phyloP scores from a whole-genome alignment of 2,797 vertebrate genomes.

The Scyliorhinus canicula region DNA sequence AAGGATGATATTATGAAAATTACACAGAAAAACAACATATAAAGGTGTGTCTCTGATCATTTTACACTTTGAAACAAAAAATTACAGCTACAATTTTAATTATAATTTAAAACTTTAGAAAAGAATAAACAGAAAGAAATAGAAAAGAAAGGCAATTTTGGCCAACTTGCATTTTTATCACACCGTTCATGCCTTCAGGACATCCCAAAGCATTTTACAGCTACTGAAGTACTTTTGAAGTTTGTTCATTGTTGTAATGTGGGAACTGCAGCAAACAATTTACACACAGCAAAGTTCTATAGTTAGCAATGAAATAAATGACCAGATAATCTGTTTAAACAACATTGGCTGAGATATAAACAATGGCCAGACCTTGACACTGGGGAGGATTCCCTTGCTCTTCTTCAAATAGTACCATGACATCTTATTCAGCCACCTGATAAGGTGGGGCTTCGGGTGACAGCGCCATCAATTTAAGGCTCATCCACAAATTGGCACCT shows the following conservation, averaged over 20 bases:
- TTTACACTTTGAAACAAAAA: background rate
- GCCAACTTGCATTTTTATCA: background rate
- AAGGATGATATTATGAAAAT: background rate
- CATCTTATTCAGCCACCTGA: background rate
- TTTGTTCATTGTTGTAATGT: background rate
- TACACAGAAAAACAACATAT: background rate
- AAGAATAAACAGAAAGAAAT: background rate
- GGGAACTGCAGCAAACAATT: background rate
- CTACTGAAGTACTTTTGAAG: background rate
- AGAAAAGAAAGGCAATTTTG: background rate
- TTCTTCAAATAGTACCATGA: background rate
- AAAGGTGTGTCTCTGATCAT: background rate
- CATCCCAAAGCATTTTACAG: background rate
- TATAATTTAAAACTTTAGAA: background rate
- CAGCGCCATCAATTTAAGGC: background rate
- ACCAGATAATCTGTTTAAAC: background rate
- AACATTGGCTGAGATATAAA: background rate
- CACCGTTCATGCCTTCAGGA: background rate
- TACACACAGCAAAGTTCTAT: background rate
- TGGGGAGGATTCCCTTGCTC: background rate
- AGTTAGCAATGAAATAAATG: background rate
- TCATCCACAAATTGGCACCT: background rate
- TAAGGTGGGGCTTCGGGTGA: too few species aligned
- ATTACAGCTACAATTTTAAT: too few species aligned
- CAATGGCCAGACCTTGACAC: background rate